Base-by-base conservation (phyloP, 2,888 invertebrate species). In the Agapetus fuscipes region DNA sequence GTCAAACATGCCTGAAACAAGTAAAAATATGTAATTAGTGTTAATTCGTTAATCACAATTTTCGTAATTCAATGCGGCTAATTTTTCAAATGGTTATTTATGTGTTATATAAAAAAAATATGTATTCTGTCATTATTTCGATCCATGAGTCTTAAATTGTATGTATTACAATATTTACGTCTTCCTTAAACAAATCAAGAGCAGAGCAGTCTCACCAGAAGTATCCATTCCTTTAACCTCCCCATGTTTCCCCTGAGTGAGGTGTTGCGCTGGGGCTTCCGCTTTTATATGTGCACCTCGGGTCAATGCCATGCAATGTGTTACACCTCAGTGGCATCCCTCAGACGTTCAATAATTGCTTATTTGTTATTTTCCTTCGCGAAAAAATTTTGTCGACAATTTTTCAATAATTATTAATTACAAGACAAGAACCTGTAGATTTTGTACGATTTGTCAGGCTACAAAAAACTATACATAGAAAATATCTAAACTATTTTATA, bases 241-340 rank as follows among this genome's bases (percentile, higher is more conserved):
- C 34, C 25, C 43, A 43, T 43, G 36, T 39, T 34, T 39, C 32
- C 39, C 43, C 30, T 28, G 36, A 43, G 32, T 43, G 43, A 35
- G 15, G n/a, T 26, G 12, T 31, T 17, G 32, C 32, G 33, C 33
- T 15, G 34, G 36, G 32, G 26, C 37, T 32, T 39, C 39, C 36
- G 39, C 43, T 43, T 43, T 39, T 43, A 43, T 43, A 43, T 43
- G 24, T 30, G 34, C 30, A 42, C 30, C 34, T 24, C 15, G 33
- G 43, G 43, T 43, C 43, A 43, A 29, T 39, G 43, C 17, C 43
- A 43, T 30, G 31, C 17, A 27, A 36, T 24, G 30, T 39, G 34
- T 36, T 9, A 4, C n/a, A 10, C 24, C 24, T 5, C 27, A 27
- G n/a, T 27, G 27, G 10, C 27, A 12, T 11, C 27, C n/a, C n/a